Conservation (phyloP, 2,888 invertebrate genomes). For the Kuschelorhynchus macadamiae region DNA sequence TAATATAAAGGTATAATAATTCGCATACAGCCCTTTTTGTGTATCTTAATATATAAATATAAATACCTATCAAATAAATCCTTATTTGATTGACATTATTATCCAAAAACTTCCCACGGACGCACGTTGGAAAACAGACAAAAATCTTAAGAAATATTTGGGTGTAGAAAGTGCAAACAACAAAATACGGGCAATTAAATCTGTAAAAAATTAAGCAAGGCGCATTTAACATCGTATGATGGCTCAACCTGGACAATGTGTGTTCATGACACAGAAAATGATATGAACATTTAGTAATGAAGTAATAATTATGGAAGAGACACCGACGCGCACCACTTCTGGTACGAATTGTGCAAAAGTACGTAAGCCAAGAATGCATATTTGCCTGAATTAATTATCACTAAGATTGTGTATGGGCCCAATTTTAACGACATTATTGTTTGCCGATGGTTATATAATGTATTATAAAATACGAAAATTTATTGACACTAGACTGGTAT, state of each 20-base stretch:
- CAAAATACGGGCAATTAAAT: constrained; percentile 22
- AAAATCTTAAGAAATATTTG: no score
- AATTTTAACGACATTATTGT: no score
- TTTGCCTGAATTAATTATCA: not conserved
- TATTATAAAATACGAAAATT: no score
- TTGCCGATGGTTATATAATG: no score
- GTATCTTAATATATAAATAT: no score
- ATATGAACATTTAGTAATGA: constrained; percentile 17
- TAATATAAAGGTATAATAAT: no score
- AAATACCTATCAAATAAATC: no score
- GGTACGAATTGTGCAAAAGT: constrained; percentile 11
- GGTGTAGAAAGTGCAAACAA: constrained; percentile 35
- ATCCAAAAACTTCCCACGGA: no score
- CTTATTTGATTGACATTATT: no score
- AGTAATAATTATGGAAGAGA: constrained; percentile 9
- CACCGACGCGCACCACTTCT: not conserved
- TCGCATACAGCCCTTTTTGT: no score
- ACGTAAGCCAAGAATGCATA: not conserved
- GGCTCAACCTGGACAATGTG: constrained; percentile 8
- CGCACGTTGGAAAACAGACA: no score
- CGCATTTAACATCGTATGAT: not conserved
- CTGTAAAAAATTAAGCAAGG: constrained; percentile 8
- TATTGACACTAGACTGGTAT: no score
- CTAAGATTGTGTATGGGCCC: not conserved
- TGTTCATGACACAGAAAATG: constrained; percentile 20